These are phyloP conservation scores for Alexandromys fortis DNA, from an alignment of 2,113 vertebrate genomes.

Conservation along the genomic window DNA sequence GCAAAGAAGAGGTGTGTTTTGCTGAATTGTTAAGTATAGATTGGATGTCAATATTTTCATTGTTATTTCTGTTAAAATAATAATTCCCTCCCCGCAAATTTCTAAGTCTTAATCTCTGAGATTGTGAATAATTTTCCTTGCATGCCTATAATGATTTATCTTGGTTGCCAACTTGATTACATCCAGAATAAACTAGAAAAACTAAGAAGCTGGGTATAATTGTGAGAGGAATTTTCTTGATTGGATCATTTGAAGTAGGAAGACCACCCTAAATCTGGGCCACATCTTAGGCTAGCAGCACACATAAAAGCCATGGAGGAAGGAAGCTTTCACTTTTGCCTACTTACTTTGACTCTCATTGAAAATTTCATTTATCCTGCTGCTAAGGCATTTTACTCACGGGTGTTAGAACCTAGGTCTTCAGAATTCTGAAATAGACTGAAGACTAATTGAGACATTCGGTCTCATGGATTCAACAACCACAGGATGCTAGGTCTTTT, in stretches of 20 bases:
- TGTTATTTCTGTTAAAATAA: background rate
- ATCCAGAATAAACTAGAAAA: background rate
- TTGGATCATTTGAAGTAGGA: background rate
- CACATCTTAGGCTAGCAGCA: background rate
- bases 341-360: too few species aligned
- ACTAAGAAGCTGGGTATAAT: background rate
- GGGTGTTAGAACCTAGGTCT: background rate
- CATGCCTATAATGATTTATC: background rate
- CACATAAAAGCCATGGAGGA: too few species aligned
- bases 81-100: background rate
- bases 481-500: too few species aligned
- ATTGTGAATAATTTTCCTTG: slow-evolving; percentile 1
- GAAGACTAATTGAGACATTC: background rate
- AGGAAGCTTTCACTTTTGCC: too few species aligned
- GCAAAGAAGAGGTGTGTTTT: background rate
- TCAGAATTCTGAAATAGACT: background rate
- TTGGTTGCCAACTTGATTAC: background rate
- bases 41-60: background rate
- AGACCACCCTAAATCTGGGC: background rate
- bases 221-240: background rate
- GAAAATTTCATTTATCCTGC: too few species aligned
- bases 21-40: background rate
- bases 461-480: too few species aligned
- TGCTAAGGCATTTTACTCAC: background rate
- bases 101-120: background rate